Percentiles rank a stretch among this genome's conserved stretches.
Evolutionary conservation across 2,113 vertebrate genomes (phyloP).

Genomic region (Neolamprologus variostigma): DNA sequence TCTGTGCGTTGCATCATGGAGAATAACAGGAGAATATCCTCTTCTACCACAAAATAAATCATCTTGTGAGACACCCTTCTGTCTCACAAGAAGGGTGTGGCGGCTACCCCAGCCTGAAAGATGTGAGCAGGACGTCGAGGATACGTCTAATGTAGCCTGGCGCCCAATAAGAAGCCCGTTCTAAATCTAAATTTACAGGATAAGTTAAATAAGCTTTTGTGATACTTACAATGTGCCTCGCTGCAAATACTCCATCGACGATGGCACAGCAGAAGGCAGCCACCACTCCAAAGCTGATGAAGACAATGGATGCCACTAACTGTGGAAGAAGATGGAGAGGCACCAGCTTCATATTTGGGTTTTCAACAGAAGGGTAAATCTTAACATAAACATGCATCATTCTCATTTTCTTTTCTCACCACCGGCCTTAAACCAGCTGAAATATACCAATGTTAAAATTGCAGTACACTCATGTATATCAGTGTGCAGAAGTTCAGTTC

Average conservation of each 20-base stretch:
- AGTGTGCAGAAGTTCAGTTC: background rate
- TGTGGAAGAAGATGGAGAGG: constrained; percentile 47
- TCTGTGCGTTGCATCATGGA: background rate
- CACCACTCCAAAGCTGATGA: constrained; percentile 97
- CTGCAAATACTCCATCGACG: constrained; percentile 94
- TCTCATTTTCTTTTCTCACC: background rate
- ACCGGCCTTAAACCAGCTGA: background rate
- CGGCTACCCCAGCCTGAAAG: background rate
- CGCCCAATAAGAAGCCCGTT: background rate
- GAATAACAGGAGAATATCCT: background rate
- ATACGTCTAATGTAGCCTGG: background rate
- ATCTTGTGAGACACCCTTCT: background rate
- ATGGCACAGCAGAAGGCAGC: constrained; percentile 98
- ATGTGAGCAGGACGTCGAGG: background rate
- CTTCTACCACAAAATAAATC: background rate
- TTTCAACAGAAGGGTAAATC: background rate
- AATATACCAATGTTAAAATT: background rate
- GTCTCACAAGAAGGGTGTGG: background rate
- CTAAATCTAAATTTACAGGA: background rate
- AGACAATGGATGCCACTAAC: constrained; percentile 97
- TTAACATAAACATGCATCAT: background rate
- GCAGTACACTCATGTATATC: background rate
- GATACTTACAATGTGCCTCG: constrained; percentile 94
- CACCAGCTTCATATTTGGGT: background rate
- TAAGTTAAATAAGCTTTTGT: background rate